phyloP scores from a whole-genome alignment of 2,888 invertebrate genomes.

The Polymixis flavicincta region DNA sequence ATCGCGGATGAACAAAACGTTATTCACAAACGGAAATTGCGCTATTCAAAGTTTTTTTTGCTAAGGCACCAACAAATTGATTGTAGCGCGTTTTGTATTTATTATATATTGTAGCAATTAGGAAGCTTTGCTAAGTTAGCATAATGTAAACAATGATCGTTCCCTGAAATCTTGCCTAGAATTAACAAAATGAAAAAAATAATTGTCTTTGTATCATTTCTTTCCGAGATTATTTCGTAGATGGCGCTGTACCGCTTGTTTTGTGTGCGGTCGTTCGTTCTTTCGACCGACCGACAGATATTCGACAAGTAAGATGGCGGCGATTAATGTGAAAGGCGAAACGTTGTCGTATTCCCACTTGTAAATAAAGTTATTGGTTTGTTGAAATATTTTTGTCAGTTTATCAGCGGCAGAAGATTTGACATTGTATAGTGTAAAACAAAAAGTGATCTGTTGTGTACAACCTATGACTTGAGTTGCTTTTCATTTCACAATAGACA shows the following conservation, averaged over 20 bases:
- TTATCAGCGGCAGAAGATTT: conserved; percentile 73
- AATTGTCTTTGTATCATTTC: background rate
- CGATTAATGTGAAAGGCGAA: conserved; percentile 92
- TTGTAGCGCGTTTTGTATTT: background rate
- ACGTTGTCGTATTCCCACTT: conserved; percentile 89
- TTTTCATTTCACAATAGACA: conserved; percentile 89
- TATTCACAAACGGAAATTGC: conserved; percentile 44
- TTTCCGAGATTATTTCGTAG: conserved; percentile 74
- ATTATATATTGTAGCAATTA: background rate
- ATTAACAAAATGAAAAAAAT: background rate
- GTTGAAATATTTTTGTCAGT: conserved; percentile 76
- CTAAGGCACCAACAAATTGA: background rate
- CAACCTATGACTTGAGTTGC: conserved; percentile 79
- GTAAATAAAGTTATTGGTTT: conserved; percentile 88
- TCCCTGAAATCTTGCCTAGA: background rate
- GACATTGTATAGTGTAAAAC: conserved; percentile 77
- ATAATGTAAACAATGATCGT: background rate
- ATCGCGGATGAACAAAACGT: conserved; percentile 45
- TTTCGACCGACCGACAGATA: conserved; percentile 82
- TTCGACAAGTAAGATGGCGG: conserved; percentile 92
- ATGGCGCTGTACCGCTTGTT: conserved; percentile 91
- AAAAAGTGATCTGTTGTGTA: conserved; percentile 79
- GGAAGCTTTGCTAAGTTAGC: background rate
- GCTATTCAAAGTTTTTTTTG: conserved; percentile 23
- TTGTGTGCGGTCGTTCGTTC: conserved; percentile 89